Conservation (phyloP, 1,140 invertebrate species). For the Atta cephalotes region DNA sequence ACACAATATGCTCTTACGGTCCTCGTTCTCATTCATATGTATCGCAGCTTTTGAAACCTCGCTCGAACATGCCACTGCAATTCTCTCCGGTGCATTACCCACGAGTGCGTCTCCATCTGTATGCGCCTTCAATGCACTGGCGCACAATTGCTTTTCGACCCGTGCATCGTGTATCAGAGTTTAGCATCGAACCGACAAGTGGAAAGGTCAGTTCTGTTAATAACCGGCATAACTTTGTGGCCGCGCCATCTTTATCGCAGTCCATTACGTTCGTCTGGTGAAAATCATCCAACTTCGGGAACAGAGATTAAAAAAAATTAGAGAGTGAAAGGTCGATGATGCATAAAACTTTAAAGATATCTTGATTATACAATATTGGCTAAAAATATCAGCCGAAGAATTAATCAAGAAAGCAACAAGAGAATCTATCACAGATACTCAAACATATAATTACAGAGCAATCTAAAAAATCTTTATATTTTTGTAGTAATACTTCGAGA, state of each 20-base stretch:
- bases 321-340: too few species aligned
- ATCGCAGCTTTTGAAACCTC: conserved; percentile 50
- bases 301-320: too few species aligned
- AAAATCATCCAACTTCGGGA: background rate
- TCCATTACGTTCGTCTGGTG: background rate
- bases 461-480: too few species aligned
- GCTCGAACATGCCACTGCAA: conserved; percentile 59
- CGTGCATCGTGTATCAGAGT: background rate
- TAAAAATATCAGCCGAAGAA: too few species aligned
- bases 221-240: background rate
- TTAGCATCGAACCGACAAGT: conserved; percentile 47
- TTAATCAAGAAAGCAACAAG: too few species aligned
- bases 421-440: too few species aligned
- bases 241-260: too few species aligned
- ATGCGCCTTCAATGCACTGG: conserved; percentile 30
- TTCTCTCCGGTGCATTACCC: conserved; percentile 56
- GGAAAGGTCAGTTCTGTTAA: conserved; percentile 70
- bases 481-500: too few species aligned
- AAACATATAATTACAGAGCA: too few species aligned
- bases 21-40: conserved; percentile 51
- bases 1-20: conserved; percentile 18
- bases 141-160: conserved; percentile 51
- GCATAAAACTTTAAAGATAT: too few species aligned
- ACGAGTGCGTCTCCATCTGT: conserved; percentile 22
- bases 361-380: too few species aligned